A percentile compares a stretch with the other conserved stretches of the same genome.
Conservation (phyloP, 2,888 invertebrate species). For the Epinotia demarniana region DNA sequence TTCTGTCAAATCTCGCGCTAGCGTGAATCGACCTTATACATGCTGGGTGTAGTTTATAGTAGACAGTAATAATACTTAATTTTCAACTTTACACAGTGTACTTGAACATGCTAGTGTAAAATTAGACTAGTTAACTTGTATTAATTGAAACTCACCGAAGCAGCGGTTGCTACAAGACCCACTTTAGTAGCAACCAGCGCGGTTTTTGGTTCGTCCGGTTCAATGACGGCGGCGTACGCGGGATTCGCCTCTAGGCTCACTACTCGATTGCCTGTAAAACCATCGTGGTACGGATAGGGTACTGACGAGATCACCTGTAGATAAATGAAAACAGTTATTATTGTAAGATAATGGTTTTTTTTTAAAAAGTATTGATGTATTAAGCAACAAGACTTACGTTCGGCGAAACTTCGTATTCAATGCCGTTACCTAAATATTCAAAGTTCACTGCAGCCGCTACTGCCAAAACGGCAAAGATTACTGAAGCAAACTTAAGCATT, state of each 20-base stretch:
- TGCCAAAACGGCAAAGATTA: constrained; percentile 20
- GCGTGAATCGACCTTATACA: no score
- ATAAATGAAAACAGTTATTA: neutral
- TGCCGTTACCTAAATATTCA: constrained; percentile 31
- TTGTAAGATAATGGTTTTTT: no score
- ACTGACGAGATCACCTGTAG: constrained; percentile 23
- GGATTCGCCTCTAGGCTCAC: constrained; percentile 39
- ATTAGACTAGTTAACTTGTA: neutral
- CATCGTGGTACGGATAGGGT: constrained; percentile 28
- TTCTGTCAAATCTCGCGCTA: no score
- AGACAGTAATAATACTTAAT: no score
- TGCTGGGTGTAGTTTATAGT: no score
- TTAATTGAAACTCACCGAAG: constrained; percentile 47
- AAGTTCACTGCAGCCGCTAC: constrained; percentile 22
- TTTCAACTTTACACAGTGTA: no score
- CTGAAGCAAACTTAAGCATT: constrained; percentile 18
- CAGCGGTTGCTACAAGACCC: constrained; percentile 44
- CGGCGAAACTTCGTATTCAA: constrained; percentile 34
- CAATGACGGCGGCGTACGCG: constrained; percentile 26
- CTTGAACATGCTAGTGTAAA: no score
- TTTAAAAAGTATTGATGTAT: neutral
- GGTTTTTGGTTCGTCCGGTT: constrained; percentile 40
- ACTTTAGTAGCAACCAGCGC: constrained; percentile 44
- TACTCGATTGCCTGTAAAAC: constrained; percentile 12
- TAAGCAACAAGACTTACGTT: constrained; percentile 34